Percentiles rank a stretch among this genome's conserved stretches.
Evolutionary conservation across 1,140 invertebrate genomes (phyloP).

Genomic region (Melanaphis sacchari): DNA sequence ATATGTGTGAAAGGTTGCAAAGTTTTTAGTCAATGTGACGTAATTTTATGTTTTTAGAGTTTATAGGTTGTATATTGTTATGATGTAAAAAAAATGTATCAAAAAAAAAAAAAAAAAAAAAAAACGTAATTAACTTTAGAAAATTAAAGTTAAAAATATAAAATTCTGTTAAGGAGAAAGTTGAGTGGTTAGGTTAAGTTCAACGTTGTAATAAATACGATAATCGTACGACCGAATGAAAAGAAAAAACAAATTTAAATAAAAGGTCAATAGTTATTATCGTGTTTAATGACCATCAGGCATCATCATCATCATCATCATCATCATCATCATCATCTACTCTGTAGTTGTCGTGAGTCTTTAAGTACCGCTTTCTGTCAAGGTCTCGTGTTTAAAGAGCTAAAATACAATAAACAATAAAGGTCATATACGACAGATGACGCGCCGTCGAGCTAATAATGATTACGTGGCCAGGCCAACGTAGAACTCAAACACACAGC

Average conservation of each 20-base stretch:
- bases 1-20: background rate
- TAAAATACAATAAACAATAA: conserved; percentile 11
- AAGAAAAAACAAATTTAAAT: background rate
- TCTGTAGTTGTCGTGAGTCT: too few relatives aligned
- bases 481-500: background rate
- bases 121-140: background rate
- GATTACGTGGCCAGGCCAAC: background rate
- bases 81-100: background rate
- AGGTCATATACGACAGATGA: background rate
- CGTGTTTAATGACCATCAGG: background rate
- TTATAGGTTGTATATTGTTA: background rate
- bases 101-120: too few relatives aligned
- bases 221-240: background rate
- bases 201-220: background rate
- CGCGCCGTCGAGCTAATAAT: background rate
- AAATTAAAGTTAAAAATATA: background rate
- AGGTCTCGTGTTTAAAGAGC: background rate
- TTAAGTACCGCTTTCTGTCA: background rate
- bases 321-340: background rate
- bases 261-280: background rate
- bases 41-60: background rate
- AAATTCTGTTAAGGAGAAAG: background rate
- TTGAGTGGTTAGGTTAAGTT: background rate
- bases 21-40: background rate
- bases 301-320: background rate